Percentiles rank a stretch among this genome's conserved stretches.
phyloP scores from a whole-genome alignment of 2,113 vertebrate genomes.

The Aplodontia rufa region DNA sequence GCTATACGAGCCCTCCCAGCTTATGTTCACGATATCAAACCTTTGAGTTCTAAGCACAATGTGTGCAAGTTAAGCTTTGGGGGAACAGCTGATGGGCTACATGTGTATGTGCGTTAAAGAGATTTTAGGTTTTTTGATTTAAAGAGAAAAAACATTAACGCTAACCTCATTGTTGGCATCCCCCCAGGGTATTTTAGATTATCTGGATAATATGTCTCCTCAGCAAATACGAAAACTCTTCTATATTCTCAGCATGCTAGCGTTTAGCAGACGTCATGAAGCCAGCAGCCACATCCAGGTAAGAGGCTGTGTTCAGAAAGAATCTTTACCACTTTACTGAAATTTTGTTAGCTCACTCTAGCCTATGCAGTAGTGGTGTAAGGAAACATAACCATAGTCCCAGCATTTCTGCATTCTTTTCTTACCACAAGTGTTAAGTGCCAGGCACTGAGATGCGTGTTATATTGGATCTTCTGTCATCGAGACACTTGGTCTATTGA shows the following conservation, averaged over 20 bases:
- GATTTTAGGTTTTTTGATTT: conserved; percentile 1
- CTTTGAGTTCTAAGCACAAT: background rate
- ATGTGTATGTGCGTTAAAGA: background rate
- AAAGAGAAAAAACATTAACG: background rate
- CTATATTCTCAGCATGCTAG: conserved; percentile 91
- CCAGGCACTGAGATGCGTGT: background rate
- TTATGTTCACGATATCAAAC: background rate
- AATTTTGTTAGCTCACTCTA: background rate
- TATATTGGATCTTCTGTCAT: background rate
- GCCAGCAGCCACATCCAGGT: conserved; percentile 94
- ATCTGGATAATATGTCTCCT: conserved; percentile 92
- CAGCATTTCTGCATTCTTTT: background rate
- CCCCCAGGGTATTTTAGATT: conserved; percentile 94
- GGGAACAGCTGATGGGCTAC: background rate
- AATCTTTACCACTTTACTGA: background rate
- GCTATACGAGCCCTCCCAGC: background rate
- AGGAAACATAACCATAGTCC: background rate
- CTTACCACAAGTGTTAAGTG: background rate
- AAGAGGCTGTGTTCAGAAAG: conserved; percentile 16
- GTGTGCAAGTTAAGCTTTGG: background rate
- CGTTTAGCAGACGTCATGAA: conserved; percentile 89
- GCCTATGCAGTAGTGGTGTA: background rate
- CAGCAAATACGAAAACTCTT: conserved; percentile 97
- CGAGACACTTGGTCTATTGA: background rate
- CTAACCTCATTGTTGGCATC: background rate